Percentiles rank a stretch among this genome's conserved stretches.
These are phyloP conservation scores for Thamnophis sirtalis DNA, from an alignment of 2,113 vertebrate genomes.

Conservation along the genomic window DNA sequence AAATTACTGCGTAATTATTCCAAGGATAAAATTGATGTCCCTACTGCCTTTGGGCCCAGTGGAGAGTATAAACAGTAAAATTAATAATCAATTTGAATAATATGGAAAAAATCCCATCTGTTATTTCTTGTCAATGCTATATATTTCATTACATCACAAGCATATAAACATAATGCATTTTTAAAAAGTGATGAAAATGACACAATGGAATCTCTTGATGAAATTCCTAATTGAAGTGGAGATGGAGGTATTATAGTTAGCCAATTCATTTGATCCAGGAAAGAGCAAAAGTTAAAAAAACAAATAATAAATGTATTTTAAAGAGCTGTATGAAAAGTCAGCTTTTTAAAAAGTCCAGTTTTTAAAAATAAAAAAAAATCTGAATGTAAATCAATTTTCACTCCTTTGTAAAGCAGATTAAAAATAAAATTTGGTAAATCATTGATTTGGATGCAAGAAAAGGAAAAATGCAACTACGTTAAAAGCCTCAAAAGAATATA, in stretches of 20 bases:
- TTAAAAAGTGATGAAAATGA: not conserved
- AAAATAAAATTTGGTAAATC: not conserved
- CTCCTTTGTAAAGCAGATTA: not conserved
- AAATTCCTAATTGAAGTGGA: not conserved
- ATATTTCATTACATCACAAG: not conserved
- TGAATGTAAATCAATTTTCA: not conserved
- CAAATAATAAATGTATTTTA: not conserved
- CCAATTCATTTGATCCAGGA: not conserved
- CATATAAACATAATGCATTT: not conserved
- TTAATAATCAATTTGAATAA: not conserved
- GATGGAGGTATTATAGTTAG: not conserved
- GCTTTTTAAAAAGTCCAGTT: not conserved
- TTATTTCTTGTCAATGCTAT: not conserved
- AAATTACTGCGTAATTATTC: not conserved
- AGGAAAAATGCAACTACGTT: not conserved
- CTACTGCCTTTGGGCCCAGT: not conserved
- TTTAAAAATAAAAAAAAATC: not conserved
- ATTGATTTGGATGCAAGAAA: not conserved
- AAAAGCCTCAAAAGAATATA: not conserved
- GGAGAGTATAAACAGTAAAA: not conserved
- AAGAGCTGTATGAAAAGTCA: not conserved
- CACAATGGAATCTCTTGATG: not conserved
- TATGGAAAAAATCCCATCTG: not conserved
- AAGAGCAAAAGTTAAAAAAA: not conserved
- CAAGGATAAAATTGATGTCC: not conserved